Conservation (phyloP, 2,113 vertebrate genomes). For the Urocynchramus pylzowi region DNA sequence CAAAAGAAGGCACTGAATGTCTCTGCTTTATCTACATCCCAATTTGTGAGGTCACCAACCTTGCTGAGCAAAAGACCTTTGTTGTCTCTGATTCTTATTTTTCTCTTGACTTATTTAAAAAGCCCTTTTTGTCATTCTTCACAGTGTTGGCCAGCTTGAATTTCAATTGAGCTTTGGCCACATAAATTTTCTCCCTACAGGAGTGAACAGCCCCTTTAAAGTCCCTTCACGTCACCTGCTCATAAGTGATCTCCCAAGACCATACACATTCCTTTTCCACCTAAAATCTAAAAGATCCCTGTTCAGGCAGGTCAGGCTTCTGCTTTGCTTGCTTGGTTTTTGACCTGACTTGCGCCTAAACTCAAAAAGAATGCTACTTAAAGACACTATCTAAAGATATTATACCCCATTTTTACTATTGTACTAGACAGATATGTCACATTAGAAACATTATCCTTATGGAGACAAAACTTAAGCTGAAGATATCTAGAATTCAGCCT, state of each 20-base stretch:
- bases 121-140: neutral
- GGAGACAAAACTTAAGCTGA: neutral
- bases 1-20: neutral
- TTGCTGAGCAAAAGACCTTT: neutral
- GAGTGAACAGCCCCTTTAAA: neutral
- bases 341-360: neutral
- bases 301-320: neutral
- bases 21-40: neutral
- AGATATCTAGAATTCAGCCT: neutral
- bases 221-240: neutral
- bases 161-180: neutral
- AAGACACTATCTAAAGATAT: neutral
- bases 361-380: neutral
- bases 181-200: neutral
- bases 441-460: neutral
- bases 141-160: neutral
- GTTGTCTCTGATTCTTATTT: neutral
- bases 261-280: neutral
- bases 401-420: neutral
- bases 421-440: neutral
- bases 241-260: neutral
- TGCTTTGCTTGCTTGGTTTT: neutral
- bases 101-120: neutral
- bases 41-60: neutral
- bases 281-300: neutral